Evolutionary conservation across 2,888 invertebrate genomes (phyloP).

Genomic region (Napeogenes sylphis): DNA sequence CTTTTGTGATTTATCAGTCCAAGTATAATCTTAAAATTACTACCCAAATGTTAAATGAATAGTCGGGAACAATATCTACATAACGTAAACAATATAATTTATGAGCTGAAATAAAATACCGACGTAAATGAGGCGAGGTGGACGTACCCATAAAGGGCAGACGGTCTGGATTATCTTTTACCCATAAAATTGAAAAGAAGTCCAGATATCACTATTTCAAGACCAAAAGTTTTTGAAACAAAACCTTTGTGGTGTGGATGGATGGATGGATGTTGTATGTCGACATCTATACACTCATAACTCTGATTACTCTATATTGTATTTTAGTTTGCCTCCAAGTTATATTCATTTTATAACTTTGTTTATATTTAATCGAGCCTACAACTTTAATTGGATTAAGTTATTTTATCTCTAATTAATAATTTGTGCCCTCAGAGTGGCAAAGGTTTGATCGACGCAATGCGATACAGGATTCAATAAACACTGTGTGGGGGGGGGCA

Average conservation of each 20-base stretch:
- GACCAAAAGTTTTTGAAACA: slow-evolving; percentile 28
- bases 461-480: slow-evolving; percentile 70
- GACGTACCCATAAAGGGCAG: slow-evolving; percentile 37
- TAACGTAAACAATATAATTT: slow-evolving; percentile 33
- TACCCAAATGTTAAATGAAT: not conserved
- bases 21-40: not conserved
- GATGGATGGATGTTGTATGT: no score
- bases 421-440: slow-evolving; percentile 39
- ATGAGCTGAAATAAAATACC: slow-evolving; percentile 34
- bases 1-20: no score
- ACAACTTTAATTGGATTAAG: no score
- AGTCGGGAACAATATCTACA: slow-evolving; percentile 11
- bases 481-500: slow-evolving; percentile 61
- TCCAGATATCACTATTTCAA: slow-evolving; percentile 21
- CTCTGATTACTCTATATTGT: slow-evolving; percentile 11
- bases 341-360: not conserved
- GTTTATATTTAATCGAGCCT: no score
- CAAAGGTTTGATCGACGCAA: slow-evolving; percentile 55
- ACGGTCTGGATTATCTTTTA: slow-evolving; percentile 35
- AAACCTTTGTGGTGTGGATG: slow-evolving; percentile 25
- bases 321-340: slow-evolving; percentile 1
- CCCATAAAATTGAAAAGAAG: slow-evolving; percentile 30
- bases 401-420: slow-evolving; percentile 25
- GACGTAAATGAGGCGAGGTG: slow-evolving; percentile 33
- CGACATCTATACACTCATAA: slow-evolving; percentile 16